phyloP scores from a whole-genome alignment of 1,140 invertebrate species.

The Aphidius ervi region DNA sequence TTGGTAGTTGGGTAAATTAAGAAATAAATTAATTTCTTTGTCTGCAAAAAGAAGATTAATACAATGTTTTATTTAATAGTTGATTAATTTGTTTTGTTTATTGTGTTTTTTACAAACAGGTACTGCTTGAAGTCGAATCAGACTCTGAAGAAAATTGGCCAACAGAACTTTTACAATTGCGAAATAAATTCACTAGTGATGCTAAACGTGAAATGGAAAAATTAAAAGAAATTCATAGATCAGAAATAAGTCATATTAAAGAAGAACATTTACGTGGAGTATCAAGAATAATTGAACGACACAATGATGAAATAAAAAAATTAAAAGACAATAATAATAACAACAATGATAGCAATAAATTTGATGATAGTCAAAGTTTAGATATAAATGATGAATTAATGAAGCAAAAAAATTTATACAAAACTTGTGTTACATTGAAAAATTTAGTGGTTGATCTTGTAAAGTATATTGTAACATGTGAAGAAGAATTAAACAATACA shows the following conservation, averaged over 20 bases:
- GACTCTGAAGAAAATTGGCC: conserved; percentile 65
- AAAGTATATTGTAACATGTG: conserved; percentile 68
- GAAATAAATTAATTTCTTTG: too few species aligned
- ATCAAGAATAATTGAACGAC: conserved; percentile 39
- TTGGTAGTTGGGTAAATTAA: too few species aligned
- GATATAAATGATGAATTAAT: conserved; percentile 16
- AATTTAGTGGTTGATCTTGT: conserved; percentile 62
- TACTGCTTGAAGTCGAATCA: conserved; percentile 59
- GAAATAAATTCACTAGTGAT: conserved; percentile 65
- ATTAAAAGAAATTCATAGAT: conserved; percentile 41
- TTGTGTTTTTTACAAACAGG: conserved; percentile 45
- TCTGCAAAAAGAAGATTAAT: too few species aligned
- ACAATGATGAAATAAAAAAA: conserved; percentile 37
- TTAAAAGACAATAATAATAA: conserved; percentile 19
- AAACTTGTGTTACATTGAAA: conserved; percentile 56
- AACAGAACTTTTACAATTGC: conserved; percentile 61
- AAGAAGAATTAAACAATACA: conserved; percentile 73
- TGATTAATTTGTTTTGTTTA: conserved; percentile 14
- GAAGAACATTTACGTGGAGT: conserved; percentile 55
- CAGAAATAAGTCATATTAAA: conserved; percentile 54
- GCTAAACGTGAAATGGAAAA: conserved; percentile 53
- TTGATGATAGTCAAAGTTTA: conserved; percentile 14
- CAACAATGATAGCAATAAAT: conserved; percentile 10
- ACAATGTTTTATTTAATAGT: neutral
- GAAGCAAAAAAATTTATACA: conserved; percentile 53